Evolutionary conservation across 2,113 vertebrate species (phyloP).

Genomic region (Apaloderma vittatum): DNA sequence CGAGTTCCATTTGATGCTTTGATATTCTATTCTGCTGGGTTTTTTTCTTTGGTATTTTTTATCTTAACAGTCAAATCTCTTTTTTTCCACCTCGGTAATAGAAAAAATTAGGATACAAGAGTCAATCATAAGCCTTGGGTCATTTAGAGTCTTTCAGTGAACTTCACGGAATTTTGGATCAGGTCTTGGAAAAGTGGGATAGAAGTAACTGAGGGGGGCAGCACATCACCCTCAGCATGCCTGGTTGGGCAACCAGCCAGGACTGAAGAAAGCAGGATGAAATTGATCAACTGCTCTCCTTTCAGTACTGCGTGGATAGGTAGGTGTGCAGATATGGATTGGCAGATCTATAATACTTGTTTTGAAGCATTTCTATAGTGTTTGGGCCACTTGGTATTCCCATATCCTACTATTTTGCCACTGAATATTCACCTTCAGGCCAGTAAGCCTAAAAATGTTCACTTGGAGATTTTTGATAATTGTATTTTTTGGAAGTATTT

Average conservation of each 20-base stretch:
- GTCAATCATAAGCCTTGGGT: not conserved
- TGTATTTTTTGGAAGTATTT: not conserved
- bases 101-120: not conserved
- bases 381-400: not conserved
- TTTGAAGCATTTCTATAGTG: not conserved
- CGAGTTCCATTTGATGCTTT: not conserved
- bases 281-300: not conserved
- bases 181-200: not conserved
- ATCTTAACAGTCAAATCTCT: not conserved
- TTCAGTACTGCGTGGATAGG: not conserved
- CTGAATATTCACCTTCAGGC: not conserved
- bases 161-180: not conserved
- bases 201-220: not conserved
- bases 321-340: no score
- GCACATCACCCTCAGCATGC: fast-evolving
- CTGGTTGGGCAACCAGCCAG: not conserved
- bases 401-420: not conserved
- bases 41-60: not conserved
- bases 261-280: not conserved
- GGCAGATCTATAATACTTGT: not conserved
- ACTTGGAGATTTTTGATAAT: not conserved
- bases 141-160: not conserved
- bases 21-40: not conserved
- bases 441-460: not conserved
- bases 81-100: not conserved